Conservation (phyloP, 2,797 vertebrate genomes). For the Sebastes itinus region DNA sequence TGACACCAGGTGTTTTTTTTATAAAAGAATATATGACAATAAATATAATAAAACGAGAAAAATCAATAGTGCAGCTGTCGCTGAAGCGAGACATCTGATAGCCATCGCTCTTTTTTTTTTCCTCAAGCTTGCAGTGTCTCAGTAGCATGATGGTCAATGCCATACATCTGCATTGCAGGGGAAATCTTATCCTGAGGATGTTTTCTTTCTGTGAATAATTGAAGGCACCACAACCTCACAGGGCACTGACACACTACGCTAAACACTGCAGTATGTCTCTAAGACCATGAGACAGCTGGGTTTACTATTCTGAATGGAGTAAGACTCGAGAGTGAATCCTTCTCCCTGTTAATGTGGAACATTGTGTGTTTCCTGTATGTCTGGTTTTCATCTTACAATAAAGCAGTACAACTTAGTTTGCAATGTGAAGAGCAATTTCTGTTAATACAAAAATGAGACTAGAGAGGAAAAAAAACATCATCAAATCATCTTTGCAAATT, state of each 20-base stretch:
- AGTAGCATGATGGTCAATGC: slow-evolving; percentile 45
- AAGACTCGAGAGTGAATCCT: slow-evolving; percentile 11
- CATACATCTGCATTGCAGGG: slow-evolving; percentile 73
- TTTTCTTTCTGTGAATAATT: slow-evolving; percentile 73
- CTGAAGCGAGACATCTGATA: slow-evolving; percentile 33
- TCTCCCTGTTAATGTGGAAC: slow-evolving; percentile 14
- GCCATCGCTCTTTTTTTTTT: not conserved
- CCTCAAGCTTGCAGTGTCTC: slow-evolving; percentile 22
- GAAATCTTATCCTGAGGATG: slow-evolving; percentile 68
- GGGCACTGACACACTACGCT: slow-evolving; percentile 43
- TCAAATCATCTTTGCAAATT: slow-evolving; percentile 29
- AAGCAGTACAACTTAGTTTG: slow-evolving; percentile 48
- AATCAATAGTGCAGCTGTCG: slow-evolving; percentile 48
- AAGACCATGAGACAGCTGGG: slow-evolving; percentile 4
- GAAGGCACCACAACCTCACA: slow-evolving; percentile 62
- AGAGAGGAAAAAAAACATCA: not conserved
- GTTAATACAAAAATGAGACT: slow-evolving; percentile 21
- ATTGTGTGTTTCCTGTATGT: slow-evolving; percentile 9
- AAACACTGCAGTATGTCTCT: slow-evolving; percentile 49
- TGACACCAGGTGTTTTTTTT: slow-evolving; percentile 24
- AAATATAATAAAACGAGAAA: slow-evolving; percentile 41
- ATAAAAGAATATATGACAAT: slow-evolving; percentile 15
- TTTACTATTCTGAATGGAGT: slow-evolving; percentile 22
- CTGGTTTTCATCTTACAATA: slow-evolving; percentile 23
- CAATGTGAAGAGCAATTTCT: not conserved